Evolutionary conservation across 2,113 vertebrate genomes (phyloP).

Genomic region (Pituophis catenifer): DNA sequence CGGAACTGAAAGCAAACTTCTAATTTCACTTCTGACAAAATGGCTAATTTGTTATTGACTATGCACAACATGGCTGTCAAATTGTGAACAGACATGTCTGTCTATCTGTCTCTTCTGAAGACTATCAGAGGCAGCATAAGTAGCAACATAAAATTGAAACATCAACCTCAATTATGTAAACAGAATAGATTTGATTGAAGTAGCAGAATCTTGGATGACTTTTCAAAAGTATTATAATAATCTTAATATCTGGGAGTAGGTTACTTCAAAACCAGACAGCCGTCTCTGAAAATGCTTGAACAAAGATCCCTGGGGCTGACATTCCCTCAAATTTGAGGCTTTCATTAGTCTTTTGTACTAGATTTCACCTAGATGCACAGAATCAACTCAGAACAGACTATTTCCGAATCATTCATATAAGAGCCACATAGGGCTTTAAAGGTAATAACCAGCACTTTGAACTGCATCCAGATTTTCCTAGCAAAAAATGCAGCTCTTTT

Average conservation of each 20-base stretch:
- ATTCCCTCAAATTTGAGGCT: background rate
- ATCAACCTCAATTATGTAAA: background rate
- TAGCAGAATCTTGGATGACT: background rate
- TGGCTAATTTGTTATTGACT: background rate
- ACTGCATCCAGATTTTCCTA: background rate
- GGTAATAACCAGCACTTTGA: background rate
- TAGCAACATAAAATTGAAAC: background rate
- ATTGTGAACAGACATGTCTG: background rate
- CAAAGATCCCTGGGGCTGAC: background rate
- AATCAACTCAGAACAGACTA: background rate
- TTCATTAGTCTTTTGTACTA: background rate
- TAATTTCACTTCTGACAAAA: background rate
- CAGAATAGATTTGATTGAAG: background rate
- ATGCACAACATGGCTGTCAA: background rate
- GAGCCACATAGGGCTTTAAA: background rate
- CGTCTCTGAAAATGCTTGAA: background rate
- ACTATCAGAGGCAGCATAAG: background rate
- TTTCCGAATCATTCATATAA: background rate
- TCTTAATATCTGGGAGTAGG: background rate
- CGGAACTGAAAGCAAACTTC: background rate
- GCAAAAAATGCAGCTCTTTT: background rate
- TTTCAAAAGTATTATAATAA: background rate
- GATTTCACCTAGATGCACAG: background rate
- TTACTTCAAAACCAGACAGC: background rate
- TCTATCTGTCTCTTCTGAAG: background rate